Conservation (phyloP, 2,888 invertebrate genomes). For the Drosophila anomelani region DNA sequence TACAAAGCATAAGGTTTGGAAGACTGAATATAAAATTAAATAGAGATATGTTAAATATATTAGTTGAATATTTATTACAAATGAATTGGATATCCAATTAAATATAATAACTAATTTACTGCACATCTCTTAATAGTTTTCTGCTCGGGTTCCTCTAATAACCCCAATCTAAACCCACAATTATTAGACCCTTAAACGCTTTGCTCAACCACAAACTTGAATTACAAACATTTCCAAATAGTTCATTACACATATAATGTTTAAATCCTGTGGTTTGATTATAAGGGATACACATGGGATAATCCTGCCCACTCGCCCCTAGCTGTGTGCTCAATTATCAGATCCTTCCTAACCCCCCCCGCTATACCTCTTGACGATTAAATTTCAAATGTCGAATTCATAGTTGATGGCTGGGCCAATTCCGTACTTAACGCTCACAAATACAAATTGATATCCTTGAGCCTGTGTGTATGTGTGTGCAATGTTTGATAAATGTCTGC, state of each 20-base stretch:
- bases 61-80: too few relatives aligned
- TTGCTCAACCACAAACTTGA: slow-evolving; percentile 16
- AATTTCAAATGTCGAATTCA: slow-evolving; percentile 63
- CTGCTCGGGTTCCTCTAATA: too few relatives aligned
- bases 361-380: slow-evolving; percentile 58
- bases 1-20: neutral
- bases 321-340: slow-evolving; percentile 26
- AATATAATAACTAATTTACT: neutral
- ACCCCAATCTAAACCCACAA: neutral
- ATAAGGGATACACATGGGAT: slow-evolving; percentile 9
- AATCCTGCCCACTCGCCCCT: neutral
- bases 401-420: slow-evolving; percentile 53
- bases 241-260: slow-evolving; percentile 14
- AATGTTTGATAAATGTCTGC: slow-evolving; percentile 60
- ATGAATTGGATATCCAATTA: neutral
- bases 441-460: slow-evolving; percentile 8
- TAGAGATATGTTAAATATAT: neutral
- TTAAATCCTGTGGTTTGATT: slow-evolving; percentile 18
- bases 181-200: slow-evolving; percentile 14
- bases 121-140: neutral
- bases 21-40: neutral
- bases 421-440: slow-evolving; percentile 31
- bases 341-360: neutral
- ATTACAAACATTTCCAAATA: slow-evolving; percentile 19
- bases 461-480: slow-evolving; percentile 11